Percentiles rank a stretch among this genome's conserved stretches.
Conservation (phyloP, 30 jellyfish, hydroid and myxozoan genomes). For the Aurelia aurita complex sp. Pacific region DNA sequence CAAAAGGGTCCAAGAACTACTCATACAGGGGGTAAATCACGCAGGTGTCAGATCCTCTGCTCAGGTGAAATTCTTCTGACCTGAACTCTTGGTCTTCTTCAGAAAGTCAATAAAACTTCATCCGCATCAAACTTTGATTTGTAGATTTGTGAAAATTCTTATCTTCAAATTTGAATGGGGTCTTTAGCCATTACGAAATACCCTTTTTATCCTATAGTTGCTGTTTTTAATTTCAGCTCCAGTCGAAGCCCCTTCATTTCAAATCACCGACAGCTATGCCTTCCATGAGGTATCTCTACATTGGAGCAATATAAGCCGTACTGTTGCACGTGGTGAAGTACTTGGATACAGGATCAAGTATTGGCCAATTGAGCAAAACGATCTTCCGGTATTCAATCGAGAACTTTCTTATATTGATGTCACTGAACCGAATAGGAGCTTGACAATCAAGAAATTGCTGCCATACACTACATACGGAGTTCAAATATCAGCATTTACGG, state of each 20-base stretch:
- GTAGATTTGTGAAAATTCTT: no score
- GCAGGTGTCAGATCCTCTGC: no score
- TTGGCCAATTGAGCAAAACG: constrained; percentile 38
- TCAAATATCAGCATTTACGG: constrained; percentile 34
- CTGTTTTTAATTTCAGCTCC: constrained; percentile 24
- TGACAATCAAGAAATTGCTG: neutral
- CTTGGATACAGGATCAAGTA: constrained; percentile 47
- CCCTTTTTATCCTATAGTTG: no score
- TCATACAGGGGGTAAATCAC: no score
- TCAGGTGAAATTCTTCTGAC: no score
- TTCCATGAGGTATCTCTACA: constrained; percentile 27
- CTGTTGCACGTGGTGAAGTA: constrained; percentile 52
- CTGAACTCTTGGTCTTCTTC: no score
- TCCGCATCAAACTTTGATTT: no score
- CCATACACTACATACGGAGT: constrained; percentile 45
- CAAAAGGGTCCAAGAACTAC: no score
- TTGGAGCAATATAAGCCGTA: constrained; percentile 25
- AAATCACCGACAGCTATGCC: constrained; percentile 29
- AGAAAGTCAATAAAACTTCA: no score
- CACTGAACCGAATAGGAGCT: constrained; percentile 27
- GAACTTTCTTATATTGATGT: neutral
- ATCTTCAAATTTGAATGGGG: no score
- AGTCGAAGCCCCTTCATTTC: constrained; percentile 23
- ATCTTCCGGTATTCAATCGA: neutral
- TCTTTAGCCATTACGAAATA: no score